These are phyloP conservation scores for Noctua janthina DNA, from an alignment of 2,888 invertebrate genomes.

Conservation along the genomic window DNA sequence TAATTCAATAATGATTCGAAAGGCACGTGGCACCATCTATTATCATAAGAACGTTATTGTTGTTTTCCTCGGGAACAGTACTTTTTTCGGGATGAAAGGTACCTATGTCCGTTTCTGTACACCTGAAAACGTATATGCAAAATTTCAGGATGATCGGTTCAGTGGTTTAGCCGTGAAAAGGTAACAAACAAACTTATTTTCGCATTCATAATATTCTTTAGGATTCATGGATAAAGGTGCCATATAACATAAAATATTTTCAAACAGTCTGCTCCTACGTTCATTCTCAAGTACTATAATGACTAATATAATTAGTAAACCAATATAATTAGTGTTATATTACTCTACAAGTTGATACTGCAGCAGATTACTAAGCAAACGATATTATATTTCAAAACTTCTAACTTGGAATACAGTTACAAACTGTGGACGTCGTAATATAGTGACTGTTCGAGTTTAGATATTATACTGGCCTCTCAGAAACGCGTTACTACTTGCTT, in stretches of 20 bases:
- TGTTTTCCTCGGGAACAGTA: too few species aligned
- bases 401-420: constrained; percentile 44
- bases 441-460: constrained; percentile 43
- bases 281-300: neutral
- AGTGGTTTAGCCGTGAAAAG: too few species aligned
- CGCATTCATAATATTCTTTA: too few species aligned
- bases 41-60: too few species aligned
- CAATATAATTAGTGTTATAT: constrained; percentile 2
- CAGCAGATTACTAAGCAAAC: constrained; percentile 31
- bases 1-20: too few species aligned
- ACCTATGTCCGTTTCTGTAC: too few species aligned
- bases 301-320: neutral
- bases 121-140: too few species aligned
- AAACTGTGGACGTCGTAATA: constrained; percentile 49
- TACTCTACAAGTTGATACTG: neutral
- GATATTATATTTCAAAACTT: constrained; percentile 49
- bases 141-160: too few species aligned
- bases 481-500: constrained; percentile 47
- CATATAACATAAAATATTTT: neutral
- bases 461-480: constrained; percentile 42
- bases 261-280: neutral
- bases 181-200: too few species aligned
- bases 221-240: too few species aligned
- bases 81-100: too few species aligned
- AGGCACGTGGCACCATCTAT: too few species aligned